phyloP scores from a whole-genome alignment of 2,113 vertebrate species.

The Salvelinus namaycush region DNA sequence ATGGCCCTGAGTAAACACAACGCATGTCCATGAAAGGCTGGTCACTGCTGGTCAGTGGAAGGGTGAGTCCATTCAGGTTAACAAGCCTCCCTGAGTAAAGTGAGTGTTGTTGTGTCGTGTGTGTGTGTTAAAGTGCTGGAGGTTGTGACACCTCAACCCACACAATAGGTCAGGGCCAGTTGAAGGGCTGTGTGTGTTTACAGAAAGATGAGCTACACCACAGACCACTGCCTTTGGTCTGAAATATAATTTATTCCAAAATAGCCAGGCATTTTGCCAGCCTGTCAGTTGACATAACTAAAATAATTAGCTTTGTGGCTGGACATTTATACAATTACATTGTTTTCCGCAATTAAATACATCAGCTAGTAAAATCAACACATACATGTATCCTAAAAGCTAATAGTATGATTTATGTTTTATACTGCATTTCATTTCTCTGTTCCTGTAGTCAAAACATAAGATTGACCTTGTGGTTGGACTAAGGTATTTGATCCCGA shows the following conservation, averaged over 20 bases:
- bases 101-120: conserved; percentile 16
- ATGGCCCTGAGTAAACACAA: conserved; percentile 83
- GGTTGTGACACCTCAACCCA: background rate
- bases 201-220: background rate
- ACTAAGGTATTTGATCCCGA: background rate
- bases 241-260: too few relatives aligned
- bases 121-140: conserved; percentile 14
- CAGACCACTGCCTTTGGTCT: background rate
- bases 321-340: background rate
- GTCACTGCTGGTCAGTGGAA: conserved; percentile 49
- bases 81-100: conserved; percentile 50
- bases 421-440: background rate
- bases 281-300: background rate
- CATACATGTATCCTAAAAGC: background rate
- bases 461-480: background rate
- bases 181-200: background rate
- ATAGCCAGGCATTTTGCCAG: background rate
- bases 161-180: background rate
- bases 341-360: too few relatives aligned
- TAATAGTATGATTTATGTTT: background rate
- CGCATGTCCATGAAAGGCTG: conserved; percentile 75
- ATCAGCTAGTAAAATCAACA: background rate
- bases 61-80: conserved; percentile 69
- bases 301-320: too few relatives aligned
- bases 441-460: background rate